Evolutionary conservation across 2,113 vertebrate genomes (phyloP).

Genomic region (Eubucco bourcierii): DNA sequence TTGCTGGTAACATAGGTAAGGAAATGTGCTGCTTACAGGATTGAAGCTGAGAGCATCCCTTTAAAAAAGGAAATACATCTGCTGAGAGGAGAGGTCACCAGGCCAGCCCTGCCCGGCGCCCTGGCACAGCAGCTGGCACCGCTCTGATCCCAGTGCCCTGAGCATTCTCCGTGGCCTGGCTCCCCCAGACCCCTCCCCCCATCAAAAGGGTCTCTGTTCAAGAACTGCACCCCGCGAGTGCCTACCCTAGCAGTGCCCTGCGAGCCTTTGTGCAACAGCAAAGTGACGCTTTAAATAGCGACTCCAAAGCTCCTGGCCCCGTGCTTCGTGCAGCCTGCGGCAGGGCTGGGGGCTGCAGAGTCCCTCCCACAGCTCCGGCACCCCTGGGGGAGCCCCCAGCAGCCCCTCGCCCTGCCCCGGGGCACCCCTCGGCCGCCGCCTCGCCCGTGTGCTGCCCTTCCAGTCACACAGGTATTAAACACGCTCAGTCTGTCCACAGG

Average conservation of each 20-base stretch:
- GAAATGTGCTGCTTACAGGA: slow-evolving; percentile 65
- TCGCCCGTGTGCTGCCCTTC: slow-evolving; percentile 52
- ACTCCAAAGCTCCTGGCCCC: slow-evolving; percentile 22
- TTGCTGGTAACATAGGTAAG: slow-evolving; percentile 69
- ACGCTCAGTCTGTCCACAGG: slow-evolving; percentile 58
- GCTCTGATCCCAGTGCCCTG: slow-evolving; percentile 67
- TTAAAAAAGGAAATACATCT: slow-evolving; percentile 63
- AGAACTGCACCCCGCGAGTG: slow-evolving; percentile 73
- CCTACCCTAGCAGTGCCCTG: slow-evolving; percentile 81
- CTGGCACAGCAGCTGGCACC: slow-evolving; percentile 49
- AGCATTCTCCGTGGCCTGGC: slow-evolving; percentile 65
- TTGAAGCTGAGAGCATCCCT: slow-evolving; percentile 61
- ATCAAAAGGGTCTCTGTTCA: slow-evolving; percentile 65
- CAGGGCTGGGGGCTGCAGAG: neutral
- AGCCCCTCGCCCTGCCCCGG: neutral
- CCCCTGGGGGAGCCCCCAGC: neutral
- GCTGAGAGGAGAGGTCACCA: slow-evolving; percentile 24
- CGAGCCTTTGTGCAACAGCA: slow-evolving; percentile 81
- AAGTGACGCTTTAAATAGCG: slow-evolving; percentile 71
- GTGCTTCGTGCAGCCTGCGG: slow-evolving; percentile 74
- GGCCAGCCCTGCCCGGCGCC: slow-evolving; percentile 30
- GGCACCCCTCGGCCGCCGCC: neutral
- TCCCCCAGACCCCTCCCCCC: slow-evolving; percentile 63
- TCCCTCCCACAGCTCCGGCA: neutral
- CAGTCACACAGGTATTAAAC: slow-evolving; percentile 72